Evolutionary conservation across 37 sponge, comb jelly and placozoan genomes (phyloP).

Genomic region (Eunapius fragilis): DNA sequence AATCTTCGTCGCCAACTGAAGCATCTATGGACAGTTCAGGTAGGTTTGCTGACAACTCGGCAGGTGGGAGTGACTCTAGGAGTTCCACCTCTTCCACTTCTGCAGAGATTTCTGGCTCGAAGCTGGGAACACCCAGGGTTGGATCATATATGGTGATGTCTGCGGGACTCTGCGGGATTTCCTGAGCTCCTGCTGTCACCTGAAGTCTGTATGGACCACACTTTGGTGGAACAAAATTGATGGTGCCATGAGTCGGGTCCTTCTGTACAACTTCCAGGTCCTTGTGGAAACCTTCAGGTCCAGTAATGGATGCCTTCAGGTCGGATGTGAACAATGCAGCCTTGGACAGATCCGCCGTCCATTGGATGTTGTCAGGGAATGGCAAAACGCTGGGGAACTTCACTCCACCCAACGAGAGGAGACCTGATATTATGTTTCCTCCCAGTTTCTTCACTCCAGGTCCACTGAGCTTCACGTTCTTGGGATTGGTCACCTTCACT

Average conservation of each 20-base stretch:
- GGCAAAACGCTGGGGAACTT: not conserved
- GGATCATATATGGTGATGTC: constrained; percentile 25
- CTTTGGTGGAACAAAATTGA: not conserved
- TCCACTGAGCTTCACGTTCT: not conserved
- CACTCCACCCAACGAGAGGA: not conserved
- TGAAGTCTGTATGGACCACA: not conserved
- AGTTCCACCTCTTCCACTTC: constrained; percentile 18
- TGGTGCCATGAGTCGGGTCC: not conserved
- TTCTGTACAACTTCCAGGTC: not conserved
- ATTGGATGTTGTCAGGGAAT: not conserved
- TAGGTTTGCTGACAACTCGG: not conserved
- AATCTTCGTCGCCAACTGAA: not conserved
- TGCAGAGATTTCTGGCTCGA: constrained; percentile 25
- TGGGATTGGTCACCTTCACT: constrained; percentile 18
- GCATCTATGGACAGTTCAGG: not conserved
- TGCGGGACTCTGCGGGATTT: not conserved
- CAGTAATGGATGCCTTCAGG: not conserved
- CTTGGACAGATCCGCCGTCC: not conserved
- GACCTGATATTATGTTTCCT: not conserved
- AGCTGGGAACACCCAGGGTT: constrained; percentile 39
- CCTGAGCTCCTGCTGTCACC: not conserved
- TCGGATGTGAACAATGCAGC: not conserved
- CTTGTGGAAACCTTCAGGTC: not conserved
- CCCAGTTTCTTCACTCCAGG: not conserved
- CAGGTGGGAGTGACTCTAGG: constrained; percentile 11